Percentiles rank a stretch among this genome's conserved stretches.
Conservation (phyloP, 2,888 invertebrate genomes). For the Cotesia congregata region DNA sequence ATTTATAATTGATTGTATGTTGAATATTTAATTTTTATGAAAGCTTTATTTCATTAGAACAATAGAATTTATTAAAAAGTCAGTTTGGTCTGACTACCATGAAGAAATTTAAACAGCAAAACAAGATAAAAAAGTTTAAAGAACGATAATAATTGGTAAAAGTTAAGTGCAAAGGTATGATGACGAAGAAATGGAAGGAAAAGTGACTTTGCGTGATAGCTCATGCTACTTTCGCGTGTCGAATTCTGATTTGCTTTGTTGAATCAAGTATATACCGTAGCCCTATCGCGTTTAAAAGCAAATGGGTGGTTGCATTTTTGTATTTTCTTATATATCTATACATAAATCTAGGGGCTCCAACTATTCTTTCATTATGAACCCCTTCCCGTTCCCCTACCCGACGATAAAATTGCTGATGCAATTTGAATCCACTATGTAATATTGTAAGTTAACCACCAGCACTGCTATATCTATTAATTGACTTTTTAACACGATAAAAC, state of each 20-base stretch:
- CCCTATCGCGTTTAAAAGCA: constrained; percentile 53
- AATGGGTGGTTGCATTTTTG: constrained; percentile 40
- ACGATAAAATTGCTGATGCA: constrained; percentile 46
- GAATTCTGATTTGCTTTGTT: constrained; percentile 70
- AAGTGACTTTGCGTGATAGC: constrained; percentile 66
- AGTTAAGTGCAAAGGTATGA: constrained; percentile 50
- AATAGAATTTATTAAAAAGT: neutral
- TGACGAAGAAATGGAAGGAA: constrained; percentile 52
- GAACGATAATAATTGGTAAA: constrained; percentile 22
- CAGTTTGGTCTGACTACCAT: neutral
- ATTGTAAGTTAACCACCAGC: neutral
- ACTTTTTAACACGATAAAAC: constrained; percentile 24
- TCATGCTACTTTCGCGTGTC: constrained; percentile 67
- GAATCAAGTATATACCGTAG: constrained; percentile 65
- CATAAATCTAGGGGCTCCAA: neutral
- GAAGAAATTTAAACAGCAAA: neutral
- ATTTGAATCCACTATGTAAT: constrained; percentile 34
- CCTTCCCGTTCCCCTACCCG: constrained; percentile 9
- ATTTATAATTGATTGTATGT: too few species aligned
- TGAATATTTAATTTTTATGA: too few species aligned
- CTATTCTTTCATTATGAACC: constrained; percentile 54
- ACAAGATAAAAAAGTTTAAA: constrained; percentile 15
- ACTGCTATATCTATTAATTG: constrained; percentile 22
- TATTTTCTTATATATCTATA: constrained; percentile 47
- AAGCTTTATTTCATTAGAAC: too few species aligned